A percentile compares a stretch with the other conserved stretches of the same genome.
Evolutionary conservation across 2,797 vertebrate species (phyloP).

Genomic region (Falco naumanni): DNA sequence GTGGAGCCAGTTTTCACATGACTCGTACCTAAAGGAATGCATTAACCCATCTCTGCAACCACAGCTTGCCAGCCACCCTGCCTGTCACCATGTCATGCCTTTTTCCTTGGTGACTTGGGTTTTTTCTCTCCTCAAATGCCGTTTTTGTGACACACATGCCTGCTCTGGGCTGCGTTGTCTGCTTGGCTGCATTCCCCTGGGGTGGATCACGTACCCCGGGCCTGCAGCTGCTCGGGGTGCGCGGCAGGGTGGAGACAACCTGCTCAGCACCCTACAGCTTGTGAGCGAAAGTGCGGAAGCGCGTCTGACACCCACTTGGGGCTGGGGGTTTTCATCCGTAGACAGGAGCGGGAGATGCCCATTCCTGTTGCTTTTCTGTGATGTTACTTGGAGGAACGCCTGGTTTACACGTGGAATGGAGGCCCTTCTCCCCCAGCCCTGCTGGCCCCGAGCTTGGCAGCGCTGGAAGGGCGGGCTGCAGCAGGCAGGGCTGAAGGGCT

Average conservation of each 20-base stretch:
- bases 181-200: not conserved
- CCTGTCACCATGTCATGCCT: not conserved
- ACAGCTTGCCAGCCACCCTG: fast-evolving
- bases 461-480: too few species aligned
- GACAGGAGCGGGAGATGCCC: not conserved
- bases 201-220: not conserved
- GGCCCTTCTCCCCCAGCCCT: not conserved
- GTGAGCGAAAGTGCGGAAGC: not conserved
- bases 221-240: not conserved
- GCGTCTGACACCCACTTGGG: fast-evolving
- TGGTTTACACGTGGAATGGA: fast-evolving
- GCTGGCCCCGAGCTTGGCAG: not conserved
- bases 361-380: not conserved
- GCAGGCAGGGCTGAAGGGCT: too few species aligned
- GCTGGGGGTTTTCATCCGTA: not conserved
- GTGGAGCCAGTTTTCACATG: fast-evolving
- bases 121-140: not conserved
- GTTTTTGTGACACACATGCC: not conserved
- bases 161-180: not conserved
- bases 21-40: not conserved
- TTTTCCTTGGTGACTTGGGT: not conserved
- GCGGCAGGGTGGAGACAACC: not conserved
- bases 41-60: fast-evolving
- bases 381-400: not conserved
- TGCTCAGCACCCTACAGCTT: fast-evolving